A percentile compares a stretch with the other conserved stretches of the same genome.
Conservation (phyloP, 2,113 vertebrate genomes). For the Catharus minimus region DNA sequence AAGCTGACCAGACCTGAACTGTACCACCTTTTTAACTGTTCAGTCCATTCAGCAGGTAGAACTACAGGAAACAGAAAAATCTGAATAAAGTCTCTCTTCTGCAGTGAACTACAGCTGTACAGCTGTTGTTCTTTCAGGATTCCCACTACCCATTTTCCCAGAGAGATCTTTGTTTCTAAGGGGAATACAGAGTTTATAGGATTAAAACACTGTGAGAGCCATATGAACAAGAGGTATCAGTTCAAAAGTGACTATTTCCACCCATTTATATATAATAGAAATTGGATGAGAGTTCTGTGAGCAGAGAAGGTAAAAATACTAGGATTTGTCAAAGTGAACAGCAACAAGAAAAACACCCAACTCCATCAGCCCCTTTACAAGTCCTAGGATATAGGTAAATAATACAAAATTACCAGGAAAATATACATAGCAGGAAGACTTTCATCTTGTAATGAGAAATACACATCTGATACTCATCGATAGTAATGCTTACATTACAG, state of each 20-base stretch:
- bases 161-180: not conserved
- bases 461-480: not conserved
- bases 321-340: not conserved
- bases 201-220: not conserved
- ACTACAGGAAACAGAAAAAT: not conserved
- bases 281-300: not conserved
- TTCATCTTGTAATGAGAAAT: not conserved
- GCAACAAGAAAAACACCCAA: not conserved
- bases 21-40: not conserved
- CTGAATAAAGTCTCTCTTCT: not conserved
- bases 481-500: not conserved
- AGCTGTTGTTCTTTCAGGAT: not conserved
- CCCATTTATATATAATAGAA: not conserved
- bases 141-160: not conserved
- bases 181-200: not conserved
- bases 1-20: not conserved
- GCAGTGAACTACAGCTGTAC: not conserved
- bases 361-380: not conserved
- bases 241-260: not conserved
- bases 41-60: not conserved
- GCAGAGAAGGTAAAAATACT: not conserved
- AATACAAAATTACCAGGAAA: not conserved
- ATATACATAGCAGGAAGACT: not conserved
- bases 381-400: not conserved
- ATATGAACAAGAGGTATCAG: not conserved